phyloP scores from a whole-genome alignment of 2,888 invertebrate species.

The Harpagoxenus sublaevis region DNA sequence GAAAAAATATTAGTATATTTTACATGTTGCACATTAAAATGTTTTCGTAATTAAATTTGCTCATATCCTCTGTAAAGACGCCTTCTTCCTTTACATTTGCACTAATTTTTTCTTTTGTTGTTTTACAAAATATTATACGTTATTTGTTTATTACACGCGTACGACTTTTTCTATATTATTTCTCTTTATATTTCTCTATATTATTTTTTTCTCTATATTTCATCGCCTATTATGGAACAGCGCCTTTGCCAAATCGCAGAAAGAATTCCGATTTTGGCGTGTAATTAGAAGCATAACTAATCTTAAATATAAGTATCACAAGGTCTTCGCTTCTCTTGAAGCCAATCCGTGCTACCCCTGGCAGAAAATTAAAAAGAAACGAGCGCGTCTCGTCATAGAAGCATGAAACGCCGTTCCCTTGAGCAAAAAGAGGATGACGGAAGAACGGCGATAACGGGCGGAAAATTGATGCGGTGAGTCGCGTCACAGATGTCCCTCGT shows the following conservation, averaged over 20 bases:
- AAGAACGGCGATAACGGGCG: slow-evolving; percentile 38
- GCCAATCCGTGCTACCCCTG: slow-evolving; percentile 9
- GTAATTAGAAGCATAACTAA: slow-evolving; percentile 15
- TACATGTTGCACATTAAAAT: not conserved
- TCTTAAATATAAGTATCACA: not conserved
- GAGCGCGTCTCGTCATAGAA: not conserved
- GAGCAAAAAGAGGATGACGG: slow-evolving; percentile 36
- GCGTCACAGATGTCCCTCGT: slow-evolving; percentile 41
- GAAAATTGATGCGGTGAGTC: slow-evolving; percentile 55
- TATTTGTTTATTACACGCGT: not conserved
- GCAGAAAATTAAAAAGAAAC: slow-evolving; percentile 37
- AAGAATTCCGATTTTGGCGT: not conserved
- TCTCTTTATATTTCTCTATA: not conserved
- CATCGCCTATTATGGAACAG: not conserved
- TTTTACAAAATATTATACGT: not conserved
- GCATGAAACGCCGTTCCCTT: slow-evolving; percentile 6
- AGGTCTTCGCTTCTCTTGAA: not conserved
- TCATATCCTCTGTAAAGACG: not conserved
- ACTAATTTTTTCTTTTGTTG: not conserved
- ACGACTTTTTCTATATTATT: not conserved
- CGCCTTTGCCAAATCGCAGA: not conserved
- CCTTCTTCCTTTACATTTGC: not conserved
- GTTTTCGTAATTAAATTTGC: not conserved
- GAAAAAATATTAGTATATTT: not conserved
- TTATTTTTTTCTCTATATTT: not conserved